phyloP scores from a whole-genome alignment of 2,888 invertebrate species.

The Bursaphelenchus okinawaensis region DNA sequence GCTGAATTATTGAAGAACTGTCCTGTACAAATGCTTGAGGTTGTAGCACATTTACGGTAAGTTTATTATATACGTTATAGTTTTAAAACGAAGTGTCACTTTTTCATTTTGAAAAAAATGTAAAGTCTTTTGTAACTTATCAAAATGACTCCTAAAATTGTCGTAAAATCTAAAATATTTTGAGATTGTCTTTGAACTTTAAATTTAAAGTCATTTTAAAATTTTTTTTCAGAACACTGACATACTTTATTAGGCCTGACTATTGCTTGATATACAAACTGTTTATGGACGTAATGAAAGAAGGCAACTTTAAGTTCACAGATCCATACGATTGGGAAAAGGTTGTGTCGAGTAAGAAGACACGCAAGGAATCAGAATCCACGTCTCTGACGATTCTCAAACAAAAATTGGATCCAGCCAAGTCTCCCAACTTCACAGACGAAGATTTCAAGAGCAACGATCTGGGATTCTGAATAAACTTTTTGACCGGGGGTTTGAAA shows the following conservation, averaged over 20 bases:
- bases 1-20: slow-evolving; percentile 34
- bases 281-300: slow-evolving; percentile 29
- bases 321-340: slow-evolving; percentile 35
- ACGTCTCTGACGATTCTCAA: neutral
- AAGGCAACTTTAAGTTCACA: slow-evolving; percentile 32
- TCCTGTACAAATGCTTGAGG: slow-evolving; percentile 36
- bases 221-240: slow-evolving; percentile 23
- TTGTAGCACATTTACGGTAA: slow-evolving; percentile 28
- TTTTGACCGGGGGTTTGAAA: too few relatives aligned
- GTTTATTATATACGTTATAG: neutral
- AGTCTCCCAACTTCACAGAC: neutral
- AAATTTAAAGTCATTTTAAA: too few relatives aligned
- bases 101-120: too few relatives aligned
- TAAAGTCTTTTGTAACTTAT: too few relatives aligned
- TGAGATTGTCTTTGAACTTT: neutral
- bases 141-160: too few relatives aligned
- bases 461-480: neutral
- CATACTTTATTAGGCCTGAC: slow-evolving; percentile 38
- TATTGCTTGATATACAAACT: slow-evolving; percentile 30
- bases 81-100: neutral
- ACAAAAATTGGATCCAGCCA: neutral
- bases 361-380: neutral
- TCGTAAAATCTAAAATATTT: too few relatives aligned
- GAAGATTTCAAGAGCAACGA: neutral
- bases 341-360: neutral